Percentiles rank a stretch among this genome's conserved stretches.
These are phyloP conservation scores for Nephrotoma guestfalica DNA, from an alignment of 2,888 invertebrate species.

Conservation along the genomic window DNA sequence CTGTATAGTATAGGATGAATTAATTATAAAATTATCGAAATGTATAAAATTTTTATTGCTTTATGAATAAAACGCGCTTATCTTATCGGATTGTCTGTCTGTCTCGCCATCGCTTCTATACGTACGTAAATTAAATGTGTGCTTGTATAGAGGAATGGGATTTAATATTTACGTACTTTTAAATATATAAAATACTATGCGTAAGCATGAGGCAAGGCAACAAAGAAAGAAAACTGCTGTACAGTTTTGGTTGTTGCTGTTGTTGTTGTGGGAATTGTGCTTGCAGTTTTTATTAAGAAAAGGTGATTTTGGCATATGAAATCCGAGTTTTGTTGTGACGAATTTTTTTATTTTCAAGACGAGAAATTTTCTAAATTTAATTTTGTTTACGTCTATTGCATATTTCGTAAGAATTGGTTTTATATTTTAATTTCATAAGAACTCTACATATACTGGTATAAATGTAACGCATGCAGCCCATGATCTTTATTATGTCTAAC, in stretches of 20 bases:
- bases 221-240: background rate
- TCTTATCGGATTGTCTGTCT: background rate
- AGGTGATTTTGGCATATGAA: background rate
- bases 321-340: background rate
- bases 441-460: background rate
- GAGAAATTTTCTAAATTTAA: background rate
- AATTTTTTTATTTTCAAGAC: background rate
- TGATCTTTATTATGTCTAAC: too few relatives aligned
- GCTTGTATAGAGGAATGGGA: background rate
- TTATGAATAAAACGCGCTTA: background rate
- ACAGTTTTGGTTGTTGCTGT: background rate
- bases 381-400: background rate
- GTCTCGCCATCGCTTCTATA: background rate
- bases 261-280: background rate
- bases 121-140: background rate
- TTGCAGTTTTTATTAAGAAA: background rate
- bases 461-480: too few relatives aligned
- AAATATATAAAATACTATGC: background rate
- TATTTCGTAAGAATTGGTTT: background rate
- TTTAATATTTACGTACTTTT: background rate
- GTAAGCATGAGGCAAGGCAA: background rate
- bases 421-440: background rate
- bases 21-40: background rate
- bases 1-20: background rate
- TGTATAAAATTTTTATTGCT: background rate